Base-by-base conservation (phyloP, 2,797 vertebrate species). In the Oreochromis mossambicus region DNA sequence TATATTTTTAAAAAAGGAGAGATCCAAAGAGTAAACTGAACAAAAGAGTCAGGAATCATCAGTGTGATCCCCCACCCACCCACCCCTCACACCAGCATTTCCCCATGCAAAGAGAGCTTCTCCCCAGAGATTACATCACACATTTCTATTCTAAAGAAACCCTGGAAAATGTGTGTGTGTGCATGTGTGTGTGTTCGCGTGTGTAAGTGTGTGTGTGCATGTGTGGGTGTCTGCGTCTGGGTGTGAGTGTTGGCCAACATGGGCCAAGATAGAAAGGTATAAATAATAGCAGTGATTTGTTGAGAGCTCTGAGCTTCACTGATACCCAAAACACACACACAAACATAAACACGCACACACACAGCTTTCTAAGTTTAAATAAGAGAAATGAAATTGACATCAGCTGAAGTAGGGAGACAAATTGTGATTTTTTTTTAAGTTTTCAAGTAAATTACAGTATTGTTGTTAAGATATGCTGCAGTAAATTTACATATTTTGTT, bases 111-210 rank as follows among this genome's bases (percentile, higher is more conserved):
- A 92, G 84, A 89, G 86, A 93, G 84, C 90, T 88, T 83, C 89
- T 93, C 93, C 92, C 91, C 82, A 51, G 89, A 87, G 92, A 94
- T 94, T 93, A 95, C 93, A 95, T 93, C 92, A 95, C 50, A 36
- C 92, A 75, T 92, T 92, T 93, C 85, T 93, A 89, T 91, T 90
- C 87, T 90, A 84, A 92, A 93, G 92, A 86, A 90, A 86, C 88
- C 80, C 83, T 87, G 84, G 75, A 88, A 92, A 90, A 78, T 80
- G 87, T 90, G 90, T 87, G 88, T 82, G 77, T 79, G 77, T 29
- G 24, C 80, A 73, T 79, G 77, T 29, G 24, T 17, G 77, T 11
- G 15, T 66, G 73, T 61, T 15, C 1, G 2, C 1, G 66, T 80
- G 78, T 61, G 70, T 26, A 87, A 78, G 80, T 75, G 80, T 82